phyloP scores from a whole-genome alignment of 2,113 vertebrate species.

The Crotalus tigris region DNA sequence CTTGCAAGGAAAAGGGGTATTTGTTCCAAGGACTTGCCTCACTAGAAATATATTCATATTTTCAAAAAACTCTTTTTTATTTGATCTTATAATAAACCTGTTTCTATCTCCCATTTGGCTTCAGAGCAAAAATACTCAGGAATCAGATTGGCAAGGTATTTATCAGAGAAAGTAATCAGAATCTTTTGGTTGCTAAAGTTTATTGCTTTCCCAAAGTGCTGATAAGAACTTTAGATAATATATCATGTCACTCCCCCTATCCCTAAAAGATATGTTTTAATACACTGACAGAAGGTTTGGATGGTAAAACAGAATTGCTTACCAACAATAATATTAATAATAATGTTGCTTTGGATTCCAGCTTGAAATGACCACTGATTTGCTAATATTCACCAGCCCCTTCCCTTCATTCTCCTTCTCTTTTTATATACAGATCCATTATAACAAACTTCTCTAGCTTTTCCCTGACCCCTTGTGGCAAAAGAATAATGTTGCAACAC shows the following conservation, averaged over 20 bases:
- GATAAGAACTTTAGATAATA: background rate
- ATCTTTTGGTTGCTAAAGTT: background rate
- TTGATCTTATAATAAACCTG: background rate
- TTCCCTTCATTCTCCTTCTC: background rate
- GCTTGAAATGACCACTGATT: background rate
- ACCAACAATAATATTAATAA: rapidly evolving
- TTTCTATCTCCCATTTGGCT: background rate
- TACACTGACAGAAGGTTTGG: background rate
- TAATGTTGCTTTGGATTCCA: background rate
- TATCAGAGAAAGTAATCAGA: background rate
- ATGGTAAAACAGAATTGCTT: background rate
- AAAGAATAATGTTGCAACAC: background rate
- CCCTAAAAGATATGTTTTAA: background rate
- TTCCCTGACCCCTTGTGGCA: conserved; percentile 64
- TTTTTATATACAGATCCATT: background rate
- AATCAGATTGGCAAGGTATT: background rate
- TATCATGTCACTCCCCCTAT: background rate
- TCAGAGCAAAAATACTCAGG: background rate
- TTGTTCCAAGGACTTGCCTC: background rate
- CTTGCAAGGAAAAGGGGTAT: background rate
- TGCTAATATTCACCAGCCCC: rapidly evolving
- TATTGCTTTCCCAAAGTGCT: background rate
- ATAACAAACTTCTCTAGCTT: background rate
- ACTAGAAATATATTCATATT: background rate
- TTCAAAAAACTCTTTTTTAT: background rate